Base-by-base conservation (phyloP, 2,113 vertebrate genomes). In the Leptobrachium leishanense region DNA sequence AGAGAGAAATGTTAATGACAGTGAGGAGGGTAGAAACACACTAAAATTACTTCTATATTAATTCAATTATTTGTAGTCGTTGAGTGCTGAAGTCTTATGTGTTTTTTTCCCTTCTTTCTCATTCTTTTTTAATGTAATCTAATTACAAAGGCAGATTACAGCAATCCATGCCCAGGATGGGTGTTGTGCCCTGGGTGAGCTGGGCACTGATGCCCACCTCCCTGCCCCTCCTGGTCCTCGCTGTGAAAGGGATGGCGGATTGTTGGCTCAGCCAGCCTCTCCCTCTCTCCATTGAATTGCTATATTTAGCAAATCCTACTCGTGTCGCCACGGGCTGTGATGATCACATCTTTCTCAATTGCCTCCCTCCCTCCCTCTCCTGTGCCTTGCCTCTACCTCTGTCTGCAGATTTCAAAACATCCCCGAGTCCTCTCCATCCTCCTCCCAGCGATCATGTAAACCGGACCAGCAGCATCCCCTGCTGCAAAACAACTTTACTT, bases 231-330 rank as follows among this genome's bases (percentile, higher is more conserved):
- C 53, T 80, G 70, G 50, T 74, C 70, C 43, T 80, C 4, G 71
- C 68, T 74, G 71, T 74, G 71, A 74, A 74, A 74, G 13, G n/a
- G 77, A 80, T 80, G 63, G 64, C 43, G 62, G n/a, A 68, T 74
- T 80, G 78, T 74, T 80, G 78, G 78, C 78, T 80, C 69, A 79
- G 15, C 11, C 84, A 6, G 75, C 78, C 82, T 77, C 64, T 62
- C 57, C 81, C 69, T 81, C 81, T 40, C 57, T 72, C 77, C 75
- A 64, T 69, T 72, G 57, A 59, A 75, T 53, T 42, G 83, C 84
- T 89, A 89, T 89, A 87, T 88, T 85, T 88, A 88, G 86, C 68
- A 82, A 82, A 84, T 85, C 86, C 87, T 86, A 81, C 72, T 57
- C 74, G 53, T 84, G 87, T 82, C 84, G 84, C 88, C 85, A 71